Evolutionary conservation across 1,140 invertebrate genomes (phyloP), one percentile per base, ranked within the genome.

Genomic region (Aphelenchoides fujianensis): DNA sequence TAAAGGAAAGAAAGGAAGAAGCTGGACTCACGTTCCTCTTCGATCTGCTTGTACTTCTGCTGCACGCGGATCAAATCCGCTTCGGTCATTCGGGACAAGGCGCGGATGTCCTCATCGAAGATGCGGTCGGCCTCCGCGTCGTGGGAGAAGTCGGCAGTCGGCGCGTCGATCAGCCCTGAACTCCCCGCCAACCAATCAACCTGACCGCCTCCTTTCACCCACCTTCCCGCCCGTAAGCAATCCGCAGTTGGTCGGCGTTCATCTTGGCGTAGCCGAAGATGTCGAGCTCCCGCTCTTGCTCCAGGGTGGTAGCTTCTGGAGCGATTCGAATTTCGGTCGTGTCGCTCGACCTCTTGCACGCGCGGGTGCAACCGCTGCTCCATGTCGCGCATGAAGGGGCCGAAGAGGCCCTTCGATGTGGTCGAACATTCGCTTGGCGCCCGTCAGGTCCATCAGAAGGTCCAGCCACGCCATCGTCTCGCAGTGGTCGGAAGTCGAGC

Each of bases 191-290:
- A 2, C 28, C n/a, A 61, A 61, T 61, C 16, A 2, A 7, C n/a
- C 16, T 61, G 1, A 34, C n/a, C 28, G 2, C 1, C 1, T 61
- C 27, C 36, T n/a, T n/a, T n/a, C n/a, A n/a, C 63, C n/a, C 12
- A 66, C 63, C 63, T n/a, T 63, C n/a, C 3, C 53, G 16, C 23
- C 63, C 63, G 36, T 66, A 66, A 12, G 32, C 63, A 34, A 66
- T 66, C 53, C 36, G 9, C 63, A 66, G 19, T 37, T 66, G 63
- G 1, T 66, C 63, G 37, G 37, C 36, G 28, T 66, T 66, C 63
- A 66, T 66, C 31, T 32, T 30, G 37, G 36, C 63, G 53, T 36
- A 66, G n/a, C 63, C 63, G 12, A 32, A 35, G 19, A 19, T 12
- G n/a, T 12, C 63, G 36, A 66, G n/a, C 30, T 66, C 16, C 31